Conservation (phyloP, 2,888 invertebrate species). For the Trachelus troglodyta region DNA sequence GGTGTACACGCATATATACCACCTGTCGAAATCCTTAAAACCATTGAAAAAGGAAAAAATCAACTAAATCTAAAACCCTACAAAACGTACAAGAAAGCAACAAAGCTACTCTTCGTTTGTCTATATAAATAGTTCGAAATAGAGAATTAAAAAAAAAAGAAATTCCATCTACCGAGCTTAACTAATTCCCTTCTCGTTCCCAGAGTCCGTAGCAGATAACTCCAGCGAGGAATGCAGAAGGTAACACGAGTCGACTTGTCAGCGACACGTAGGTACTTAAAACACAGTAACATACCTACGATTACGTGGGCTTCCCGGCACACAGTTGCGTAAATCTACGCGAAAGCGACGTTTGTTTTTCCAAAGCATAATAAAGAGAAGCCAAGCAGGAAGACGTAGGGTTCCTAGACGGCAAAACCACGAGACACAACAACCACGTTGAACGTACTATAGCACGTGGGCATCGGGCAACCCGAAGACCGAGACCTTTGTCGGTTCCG, state of each 20-base stretch:
- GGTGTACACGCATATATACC: background rate
- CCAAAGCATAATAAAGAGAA: background rate
- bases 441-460: background rate
- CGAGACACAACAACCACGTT: background rate
- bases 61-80: background rate
- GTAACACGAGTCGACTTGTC: background rate
- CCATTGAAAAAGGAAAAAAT: background rate
- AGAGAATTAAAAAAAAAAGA: background rate
- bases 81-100: background rate
- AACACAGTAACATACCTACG: background rate
- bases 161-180: background rate
- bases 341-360: background rate
- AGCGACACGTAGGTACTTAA: background rate
- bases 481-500: constrained; percentile 32
- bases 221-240: background rate
- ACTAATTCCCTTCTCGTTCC: background rate
- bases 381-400: background rate
- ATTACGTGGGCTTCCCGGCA: background rate
- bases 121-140: background rate
- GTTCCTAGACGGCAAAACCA: background rate
- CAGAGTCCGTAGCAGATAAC: background rate
- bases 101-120: background rate
- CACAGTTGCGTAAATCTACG: background rate
- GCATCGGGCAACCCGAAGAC: constrained; percentile 27
- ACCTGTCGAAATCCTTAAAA: background rate